Evolutionary conservation across 2,113 vertebrate genomes (phyloP), one percentile per base, ranked within the genome.

Genomic region (Protomyctophum bolini): DNA sequence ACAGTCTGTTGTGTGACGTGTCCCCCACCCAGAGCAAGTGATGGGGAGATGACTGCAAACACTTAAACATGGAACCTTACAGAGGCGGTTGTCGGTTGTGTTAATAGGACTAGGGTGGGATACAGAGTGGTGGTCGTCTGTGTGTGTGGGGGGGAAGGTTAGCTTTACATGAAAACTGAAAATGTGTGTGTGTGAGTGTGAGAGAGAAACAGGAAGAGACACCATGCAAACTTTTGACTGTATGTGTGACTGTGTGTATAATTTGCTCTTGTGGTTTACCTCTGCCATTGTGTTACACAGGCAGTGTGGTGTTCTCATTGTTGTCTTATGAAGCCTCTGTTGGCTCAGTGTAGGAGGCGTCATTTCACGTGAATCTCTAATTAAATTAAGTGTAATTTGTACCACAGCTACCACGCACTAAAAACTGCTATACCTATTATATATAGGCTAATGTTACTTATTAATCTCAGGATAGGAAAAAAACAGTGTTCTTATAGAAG

Each of bases 31-130:
- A 50, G 49, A 10, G 60, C 15, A 72, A 79, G 63, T 71, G 73
- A 85, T 4, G 85, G 81, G 79, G 83, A 63, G 28, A 88, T 88
- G 86, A 88, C 86, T 88, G 86, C 84, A 86, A 70, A 85, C 80
- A 87, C 75, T 76, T 63, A 14, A 15, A 46, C 63, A 63, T 82
- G 86, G 83, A 88, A 88, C 80, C 74, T 83, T 84, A 77, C 72
- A 82, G 69, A 63, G 83, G 83, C 58, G 81, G 76, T 76, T 66
- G 8, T 52, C 51, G 21, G 21, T 21, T 21, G 21, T 72, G 60
- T 78, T 69, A 29, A 58, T 60, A 33, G 67, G 68, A 73, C 46
- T 54, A 41, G 56, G 56, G 75, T 76, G 65, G 66, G 72, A 81
- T 73, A 41, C 33, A 41, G 33, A 2, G 33, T 41, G 33, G 33